A percentile compares a stretch with the other conserved stretches of the same genome.
Conservation (phyloP, 2,888 invertebrate species). For the Lamellibrachia columna region DNA sequence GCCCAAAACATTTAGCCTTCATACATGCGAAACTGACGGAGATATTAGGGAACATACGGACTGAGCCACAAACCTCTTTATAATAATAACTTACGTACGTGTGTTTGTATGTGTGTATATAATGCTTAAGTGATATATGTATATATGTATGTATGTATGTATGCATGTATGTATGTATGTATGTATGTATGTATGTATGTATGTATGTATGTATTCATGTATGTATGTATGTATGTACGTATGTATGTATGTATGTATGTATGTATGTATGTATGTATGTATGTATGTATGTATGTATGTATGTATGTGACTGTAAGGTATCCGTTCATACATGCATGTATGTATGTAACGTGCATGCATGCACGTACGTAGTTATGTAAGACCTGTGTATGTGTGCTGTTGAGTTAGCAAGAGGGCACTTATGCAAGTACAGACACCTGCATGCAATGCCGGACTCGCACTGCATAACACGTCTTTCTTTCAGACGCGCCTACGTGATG, state of each 20-base stretch:
- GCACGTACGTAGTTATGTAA: neutral
- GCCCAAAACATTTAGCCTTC: too few relatives aligned
- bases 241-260: neutral
- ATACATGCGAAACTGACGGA: too few relatives aligned
- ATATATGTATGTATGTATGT: neutral
- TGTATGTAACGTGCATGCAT: neutral
- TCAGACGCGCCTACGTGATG: constrained; percentile 4
- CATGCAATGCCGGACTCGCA: neutral
- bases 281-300: neutral
- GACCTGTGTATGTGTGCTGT: neutral
- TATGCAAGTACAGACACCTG: neutral
- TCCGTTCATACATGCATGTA: neutral
- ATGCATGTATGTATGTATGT: neutral
- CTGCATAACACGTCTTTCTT: neutral
- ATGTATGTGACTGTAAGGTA: too few relatives aligned
- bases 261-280: neutral
- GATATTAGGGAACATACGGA: too few relatives aligned
- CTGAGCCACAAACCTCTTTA: too few relatives aligned
- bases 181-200: neutral
- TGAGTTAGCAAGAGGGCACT: neutral
- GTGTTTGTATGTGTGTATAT: neutral
- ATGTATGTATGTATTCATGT: too few relatives aligned
- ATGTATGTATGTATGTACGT: neutral
- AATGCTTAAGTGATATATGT: neutral
- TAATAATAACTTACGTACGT: neutral